These are phyloP conservation scores for Serranus cabrilla DNA, from an alignment of 2,797 vertebrate genomes.

Conservation along the genomic window DNA sequence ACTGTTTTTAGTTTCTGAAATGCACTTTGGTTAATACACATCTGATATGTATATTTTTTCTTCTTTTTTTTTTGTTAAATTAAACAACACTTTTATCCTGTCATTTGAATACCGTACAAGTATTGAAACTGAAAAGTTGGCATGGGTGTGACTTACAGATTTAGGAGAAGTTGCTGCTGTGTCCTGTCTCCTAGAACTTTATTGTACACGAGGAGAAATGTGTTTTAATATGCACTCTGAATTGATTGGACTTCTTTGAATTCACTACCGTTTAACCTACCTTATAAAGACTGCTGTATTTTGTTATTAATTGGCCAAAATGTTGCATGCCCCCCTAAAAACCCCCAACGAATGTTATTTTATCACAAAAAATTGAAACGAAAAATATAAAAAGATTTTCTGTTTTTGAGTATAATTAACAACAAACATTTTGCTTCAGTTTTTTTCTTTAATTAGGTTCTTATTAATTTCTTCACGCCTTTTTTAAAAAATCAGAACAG, in stretches of 20 bases:
- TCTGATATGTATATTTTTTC: constrained; percentile 76
- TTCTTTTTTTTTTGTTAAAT: constrained; percentile 75
- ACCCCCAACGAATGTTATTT: constrained; percentile 58
- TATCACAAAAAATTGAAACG: constrained; percentile 38
- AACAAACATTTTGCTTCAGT: constrained; percentile 56
- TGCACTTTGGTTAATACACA: constrained; percentile 89
- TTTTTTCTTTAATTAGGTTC: constrained; percentile 70
- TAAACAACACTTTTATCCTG: constrained; percentile 79
- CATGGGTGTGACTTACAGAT: constrained; percentile 77
- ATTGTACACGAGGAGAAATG: constrained; percentile 65
- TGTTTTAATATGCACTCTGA: constrained; percentile 83
- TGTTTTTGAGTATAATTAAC: constrained; percentile 34
- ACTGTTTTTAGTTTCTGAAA: constrained; percentile 82
- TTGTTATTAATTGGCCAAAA: constrained; percentile 69
- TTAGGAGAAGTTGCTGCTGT: constrained; percentile 84
- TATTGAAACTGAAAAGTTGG: constrained; percentile 87
- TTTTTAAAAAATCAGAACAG: constrained; percentile 33
- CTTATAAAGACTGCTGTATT: constrained; percentile 85
- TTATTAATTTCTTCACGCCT: constrained; percentile 14
- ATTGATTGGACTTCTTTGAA: constrained; percentile 77
- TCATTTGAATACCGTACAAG: constrained; percentile 88
- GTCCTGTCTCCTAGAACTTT: constrained; percentile 73
- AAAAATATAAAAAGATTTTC: constrained; percentile 30
- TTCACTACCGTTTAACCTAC: constrained; percentile 75
- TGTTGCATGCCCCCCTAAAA: constrained; percentile 75